Percentiles rank a stretch among this genome's conserved stretches.
Conservation (phyloP, 2,888 invertebrate genomes). For the Ochropacha duplaris region DNA sequence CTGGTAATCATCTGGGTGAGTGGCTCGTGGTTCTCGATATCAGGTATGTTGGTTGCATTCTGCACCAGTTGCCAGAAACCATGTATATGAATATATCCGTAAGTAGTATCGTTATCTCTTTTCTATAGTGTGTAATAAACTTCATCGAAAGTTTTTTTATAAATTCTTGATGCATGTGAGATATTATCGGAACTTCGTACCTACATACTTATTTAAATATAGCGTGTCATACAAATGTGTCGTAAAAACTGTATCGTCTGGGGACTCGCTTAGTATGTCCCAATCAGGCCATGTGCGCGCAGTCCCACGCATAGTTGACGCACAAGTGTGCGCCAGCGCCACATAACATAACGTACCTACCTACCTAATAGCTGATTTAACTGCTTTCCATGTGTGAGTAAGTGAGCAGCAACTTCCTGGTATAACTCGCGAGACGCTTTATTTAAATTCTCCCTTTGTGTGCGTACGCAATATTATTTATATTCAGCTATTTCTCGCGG, state of each 20-base stretch:
- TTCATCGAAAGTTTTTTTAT: background rate
- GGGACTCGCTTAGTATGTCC: constrained; percentile 78
- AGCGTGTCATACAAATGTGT: constrained; percentile 60
- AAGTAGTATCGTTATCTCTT: too few species aligned
- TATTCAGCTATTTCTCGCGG: constrained; percentile 65
- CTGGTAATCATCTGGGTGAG: too few species aligned
- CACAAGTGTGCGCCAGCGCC: constrained; percentile 79
- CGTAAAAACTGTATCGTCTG: constrained; percentile 78
- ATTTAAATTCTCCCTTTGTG: constrained; percentile 77
- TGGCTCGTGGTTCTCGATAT: too few species aligned
- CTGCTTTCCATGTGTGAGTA: constrained; percentile 64
- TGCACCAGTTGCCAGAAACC: too few species aligned
- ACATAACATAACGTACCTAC: constrained; percentile 61
- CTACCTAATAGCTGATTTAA: constrained; percentile 48
- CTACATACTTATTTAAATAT: constrained; percentile 29
- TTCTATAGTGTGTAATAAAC: background rate
- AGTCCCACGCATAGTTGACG: constrained; percentile 79
- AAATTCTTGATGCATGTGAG: background rate
- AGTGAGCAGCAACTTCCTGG: constrained; percentile 80
- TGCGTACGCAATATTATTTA: constrained; percentile 78
- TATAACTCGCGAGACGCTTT: constrained; percentile 78
- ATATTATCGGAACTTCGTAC: background rate
- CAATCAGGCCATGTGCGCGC: constrained; percentile 81
- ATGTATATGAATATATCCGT: too few species aligned
- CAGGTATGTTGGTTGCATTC: too few species aligned